Base-by-base conservation (phyloP, 2,113 vertebrate species). In the Trinectes maculatus region DNA sequence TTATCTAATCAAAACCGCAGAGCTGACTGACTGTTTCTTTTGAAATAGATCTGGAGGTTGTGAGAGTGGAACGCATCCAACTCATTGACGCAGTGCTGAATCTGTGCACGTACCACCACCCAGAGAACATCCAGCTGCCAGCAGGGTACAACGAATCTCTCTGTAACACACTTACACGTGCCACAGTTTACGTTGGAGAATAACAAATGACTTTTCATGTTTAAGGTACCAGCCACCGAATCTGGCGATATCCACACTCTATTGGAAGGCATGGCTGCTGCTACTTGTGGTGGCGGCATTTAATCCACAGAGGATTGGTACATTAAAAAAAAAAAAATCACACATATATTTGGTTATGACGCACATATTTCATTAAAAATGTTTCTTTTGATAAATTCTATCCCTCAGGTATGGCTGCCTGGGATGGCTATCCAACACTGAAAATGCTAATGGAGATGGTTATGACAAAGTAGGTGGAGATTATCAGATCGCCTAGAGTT, bases 381-480 rank as follows among this genome's bases (percentile, higher is more conserved):
- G 12, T 24, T 31, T 26, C 10, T 22, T 15, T 24, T 10, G 15
- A 37, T 43, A 33, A 33, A 9, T 3, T 36, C 3, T 10, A 40
- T 73, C 1, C 18, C 8, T 73, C 62, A 99, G 98, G 98, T 61
- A 77, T 97, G 82, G 94, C 96, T 29, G 97, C 98, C 0, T 99
- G 98, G 98, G 97, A 99, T 56, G 96, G 96, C 44, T 98, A 99
- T 72, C 97, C 97, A 1, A 97, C 96, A 0, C 86, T 99, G 9
- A 99, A 98, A 91, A 99, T 99, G 98, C 96, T 99, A 25, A 99
- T 99, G 98, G 98, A 99, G 83, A 99, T 99, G 97, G 98, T 96
- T 61, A 99, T 99, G 97, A 99, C 98, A 46, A 99, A 99, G 98
- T 99, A 77, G 89, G 91, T 53, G 10, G 31, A 28, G 1, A 5